Base-by-base conservation (phyloP, 2,888 invertebrate genomes). In the Plebejus melissa region DNA sequence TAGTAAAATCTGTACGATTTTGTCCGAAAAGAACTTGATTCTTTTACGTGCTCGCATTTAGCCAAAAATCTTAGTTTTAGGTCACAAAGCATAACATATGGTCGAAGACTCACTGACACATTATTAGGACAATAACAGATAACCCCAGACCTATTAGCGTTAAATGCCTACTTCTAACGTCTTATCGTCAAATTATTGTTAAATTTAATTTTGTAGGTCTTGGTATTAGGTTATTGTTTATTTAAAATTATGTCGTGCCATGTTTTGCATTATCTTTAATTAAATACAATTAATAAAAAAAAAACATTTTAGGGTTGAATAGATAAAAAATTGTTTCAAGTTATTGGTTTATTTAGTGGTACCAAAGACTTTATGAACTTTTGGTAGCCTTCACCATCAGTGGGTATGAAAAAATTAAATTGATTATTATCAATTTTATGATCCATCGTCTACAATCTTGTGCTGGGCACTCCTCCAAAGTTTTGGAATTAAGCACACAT, bases 61-160 rank as follows among this genome's bases (percentile, higher is more conserved):
- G 22, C 32, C 46, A 13, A 70, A 74, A 69, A 5, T 3, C 13
- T 69, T 28, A 50, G 74, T 76, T 78, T 77, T 79, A 75, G 79
- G 78, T 76, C 78, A 77, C 76, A 74, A 75, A 69, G 71, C 75
- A 54, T 69, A 74, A 70, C 57, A 76, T 70, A 77, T 69, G 76
- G 76, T 74, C 75, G 74, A 74, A 57, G 76, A 71, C 60, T 65
- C 72, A 77, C 76, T 78, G 79, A 79, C 79, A 79, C 76, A 78
- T 78, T 76, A 75, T 36, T 74, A 75, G 76, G 74, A 60, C 77
- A 74, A 76, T 74, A 76, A 71, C 9, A 74, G 79, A 79, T 79
- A 79, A 79, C 79, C 77, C 65, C 74, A 74, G 75, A 74, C 74
- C 74, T 69, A 74, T 74, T 38, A 69, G 65, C 65, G 13, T 65